Base-by-base conservation (phyloP, 1,140 invertebrate genomes). In the Bombus waltoni region DNA sequence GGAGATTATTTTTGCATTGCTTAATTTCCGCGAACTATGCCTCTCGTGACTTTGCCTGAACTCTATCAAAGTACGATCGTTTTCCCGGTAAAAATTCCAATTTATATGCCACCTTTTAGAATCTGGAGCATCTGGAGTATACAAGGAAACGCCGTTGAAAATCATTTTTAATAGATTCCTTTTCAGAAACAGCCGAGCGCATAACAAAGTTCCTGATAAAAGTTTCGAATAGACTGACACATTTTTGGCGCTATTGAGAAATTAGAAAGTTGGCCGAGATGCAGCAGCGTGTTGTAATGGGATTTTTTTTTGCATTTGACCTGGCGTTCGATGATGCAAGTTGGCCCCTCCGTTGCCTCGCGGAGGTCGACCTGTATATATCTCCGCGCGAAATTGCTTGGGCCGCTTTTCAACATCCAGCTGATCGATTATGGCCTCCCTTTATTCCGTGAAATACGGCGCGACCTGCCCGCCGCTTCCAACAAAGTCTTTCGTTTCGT, bases 401-500 rank as follows among this genome's bases (percentile, higher is more conserved):
- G 66, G 62, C 83, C 75, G 88, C 89, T 90, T 90, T 90, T 90
- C 89, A 90, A 76, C 88, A 86, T 88, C 80, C 86, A 65, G 32
- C 89, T 90, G 89, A 90, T 90, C 88, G 89, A 90, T 90, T 90
- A 90, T 83, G 79, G 77, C 81, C 81, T 81, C 57, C 79, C 62
- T 88, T 83, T 89, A 85, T 87, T 82, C 74, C 3, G 70, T 65
- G 75, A 82, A 87, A 86, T 62, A 78, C 73, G 65, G 47, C 40
- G 74, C 35, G 83, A 81, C 40, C 74, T 3, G 70, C 62, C 57
- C 15, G 32, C 57, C 15, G 32, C 65, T 42, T 44, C 38, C 53
- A 57, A 82, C 65, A 62, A 57, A 57, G 42, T 66, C 18, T 28
- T 35, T 22, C 57, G 42, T 86, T 38, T 22, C 59, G 44, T 25